Percentiles rank a stretch among this genome's conserved stretches.
These are phyloP conservation scores for Aspiorhynchus laticeps DNA, from an alignment of 2,113 vertebrate species.

Conservation along the genomic window DNA sequence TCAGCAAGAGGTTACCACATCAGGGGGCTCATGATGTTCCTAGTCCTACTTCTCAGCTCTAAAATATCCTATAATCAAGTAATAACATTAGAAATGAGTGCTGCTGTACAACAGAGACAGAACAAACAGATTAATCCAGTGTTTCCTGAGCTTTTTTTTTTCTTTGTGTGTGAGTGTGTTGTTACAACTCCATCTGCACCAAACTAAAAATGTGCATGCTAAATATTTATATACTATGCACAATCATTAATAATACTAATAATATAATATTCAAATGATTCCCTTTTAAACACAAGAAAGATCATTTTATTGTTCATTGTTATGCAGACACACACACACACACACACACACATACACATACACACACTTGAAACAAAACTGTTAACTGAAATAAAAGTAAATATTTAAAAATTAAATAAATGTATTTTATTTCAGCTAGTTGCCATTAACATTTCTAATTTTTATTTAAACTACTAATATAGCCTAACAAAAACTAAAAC, in stretches of 20 bases:
- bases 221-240: neutral
- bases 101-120: constrained; percentile 39
- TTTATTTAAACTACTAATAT: too few relatives aligned
- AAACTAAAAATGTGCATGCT: neutral
- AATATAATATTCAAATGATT: neutral
- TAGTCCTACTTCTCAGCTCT: constrained; percentile 32
- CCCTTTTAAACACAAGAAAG: neutral
- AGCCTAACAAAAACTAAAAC: too few relatives aligned
- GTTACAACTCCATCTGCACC: neutral
- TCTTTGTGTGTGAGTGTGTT: neutral
- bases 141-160: neutral
- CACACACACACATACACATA: too few relatives aligned
- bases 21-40: constrained; percentile 33
- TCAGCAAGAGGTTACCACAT: constrained; percentile 66
- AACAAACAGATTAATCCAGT: constrained; percentile 42
- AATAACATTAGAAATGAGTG: constrained; percentile 47
- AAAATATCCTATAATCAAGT: constrained; percentile 53
- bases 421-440: too few relatives aligned
- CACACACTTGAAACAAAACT: too few relatives aligned
- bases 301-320: neutral
- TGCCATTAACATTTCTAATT: too few relatives aligned
- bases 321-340: too few relatives aligned
- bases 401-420: too few relatives aligned
- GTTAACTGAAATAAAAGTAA: too few relatives aligned
- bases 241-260: neutral